A percentile compares a stretch with the other conserved stretches of the same genome.
Conservation (phyloP, 2,888 invertebrate genomes). For the Eristalinus sepulchralis region DNA sequence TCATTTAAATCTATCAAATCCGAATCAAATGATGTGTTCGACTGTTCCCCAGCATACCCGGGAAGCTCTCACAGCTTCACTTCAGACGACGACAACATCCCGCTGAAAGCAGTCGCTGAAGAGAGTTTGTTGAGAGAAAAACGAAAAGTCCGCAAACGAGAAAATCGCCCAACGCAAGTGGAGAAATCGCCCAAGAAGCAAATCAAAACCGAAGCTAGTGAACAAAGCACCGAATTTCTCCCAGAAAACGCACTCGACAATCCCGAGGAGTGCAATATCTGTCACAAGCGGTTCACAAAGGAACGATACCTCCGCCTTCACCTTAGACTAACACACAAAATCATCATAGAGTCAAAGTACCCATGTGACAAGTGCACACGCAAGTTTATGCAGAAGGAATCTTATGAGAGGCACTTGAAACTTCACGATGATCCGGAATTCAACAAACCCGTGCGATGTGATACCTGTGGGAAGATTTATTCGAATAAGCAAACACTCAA, state of each 20-base stretch:
- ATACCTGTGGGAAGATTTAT: constrained; percentile 52
- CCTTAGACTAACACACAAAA: constrained; percentile 50
- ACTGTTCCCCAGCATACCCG: neutral
- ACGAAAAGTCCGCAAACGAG: neutral
- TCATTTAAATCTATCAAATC: constrained; percentile 31
- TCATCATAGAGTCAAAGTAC: constrained; percentile 52
- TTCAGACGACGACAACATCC: constrained; percentile 60
- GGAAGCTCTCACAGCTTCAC: constrained; percentile 4
- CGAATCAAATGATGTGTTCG: neutral
- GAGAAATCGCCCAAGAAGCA: neutral
- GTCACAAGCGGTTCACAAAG: constrained; percentile 57
- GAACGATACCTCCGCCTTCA: constrained; percentile 59
- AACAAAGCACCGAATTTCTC: constrained; percentile 28
- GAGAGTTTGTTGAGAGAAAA: neutral
- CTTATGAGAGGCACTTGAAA: constrained; percentile 49
- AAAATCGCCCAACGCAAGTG: neutral
- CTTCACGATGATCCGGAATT: constrained; percentile 58
- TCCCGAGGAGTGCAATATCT: constrained; percentile 61
- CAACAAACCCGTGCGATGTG: constrained; percentile 48
- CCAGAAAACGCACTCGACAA: constrained; percentile 44
- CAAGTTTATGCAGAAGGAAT: constrained; percentile 62
- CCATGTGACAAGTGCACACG: constrained; percentile 55
- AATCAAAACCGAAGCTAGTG: neutral
- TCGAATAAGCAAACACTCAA: constrained; percentile 56
- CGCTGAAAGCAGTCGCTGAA: constrained; percentile 32